Conservation (phyloP, 2,797 vertebrate species). For the Oceanodroma leucorhoa region DNA sequence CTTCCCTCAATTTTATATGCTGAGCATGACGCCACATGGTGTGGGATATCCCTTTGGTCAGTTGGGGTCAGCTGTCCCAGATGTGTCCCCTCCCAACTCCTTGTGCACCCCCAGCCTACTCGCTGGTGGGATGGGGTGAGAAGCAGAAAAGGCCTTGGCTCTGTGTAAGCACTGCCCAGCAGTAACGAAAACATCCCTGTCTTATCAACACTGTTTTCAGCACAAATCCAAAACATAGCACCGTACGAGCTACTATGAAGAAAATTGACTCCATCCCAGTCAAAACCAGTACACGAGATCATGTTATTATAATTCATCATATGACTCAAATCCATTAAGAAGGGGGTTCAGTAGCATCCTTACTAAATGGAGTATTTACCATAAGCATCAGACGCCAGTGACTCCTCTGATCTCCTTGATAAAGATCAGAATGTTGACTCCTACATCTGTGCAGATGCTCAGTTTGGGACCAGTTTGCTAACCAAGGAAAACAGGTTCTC, state of each 20-base stretch:
- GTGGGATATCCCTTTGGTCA: background rate
- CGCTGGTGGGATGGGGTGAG: accelerated
- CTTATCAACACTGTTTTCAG: background rate
- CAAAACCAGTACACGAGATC: background rate
- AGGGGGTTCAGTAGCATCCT: background rate
- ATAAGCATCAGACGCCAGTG: background rate
- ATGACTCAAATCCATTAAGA: background rate
- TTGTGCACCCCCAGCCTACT: background rate
- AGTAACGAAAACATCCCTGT: background rate
- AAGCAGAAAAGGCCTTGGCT: background rate
- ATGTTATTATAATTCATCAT: background rate
- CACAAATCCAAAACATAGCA: background rate
- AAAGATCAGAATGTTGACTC: background rate
- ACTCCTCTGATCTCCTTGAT: background rate
- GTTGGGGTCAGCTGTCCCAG: background rate
- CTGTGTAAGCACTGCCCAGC: background rate
- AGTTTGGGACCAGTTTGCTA: background rate
- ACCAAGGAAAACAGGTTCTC: background rate
- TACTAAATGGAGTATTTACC: background rate
- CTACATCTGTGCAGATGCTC: background rate
- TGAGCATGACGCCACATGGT: accelerated
- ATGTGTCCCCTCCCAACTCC: background rate
- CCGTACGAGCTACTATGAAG: background rate
- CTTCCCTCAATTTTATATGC: background rate
- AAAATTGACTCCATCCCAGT: background rate